Conservation (phyloP, 2,888 invertebrate genomes). For the Gortyna flavago region DNA sequence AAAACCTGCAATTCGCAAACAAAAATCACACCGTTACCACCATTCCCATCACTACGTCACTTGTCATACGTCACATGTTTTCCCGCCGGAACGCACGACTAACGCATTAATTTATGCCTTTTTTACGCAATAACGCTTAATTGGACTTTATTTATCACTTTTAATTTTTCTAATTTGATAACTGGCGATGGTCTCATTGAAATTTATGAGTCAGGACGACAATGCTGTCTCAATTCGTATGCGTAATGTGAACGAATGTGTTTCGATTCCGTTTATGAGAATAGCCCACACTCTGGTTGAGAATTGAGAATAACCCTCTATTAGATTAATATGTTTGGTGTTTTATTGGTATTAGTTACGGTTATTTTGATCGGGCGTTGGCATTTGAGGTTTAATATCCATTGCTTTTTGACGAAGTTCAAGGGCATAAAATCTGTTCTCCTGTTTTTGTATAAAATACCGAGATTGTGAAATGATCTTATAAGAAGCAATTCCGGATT, state of each 20-base stretch:
- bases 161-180: constrained; percentile 90
- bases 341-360: constrained; percentile 60
- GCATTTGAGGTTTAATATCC: background rate
- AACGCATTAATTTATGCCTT: constrained; percentile 88
- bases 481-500: background rate
- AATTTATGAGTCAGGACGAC: constrained; percentile 82
- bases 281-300: constrained; percentile 51
- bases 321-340: constrained; percentile 64
- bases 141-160: constrained; percentile 89
- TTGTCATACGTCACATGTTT: constrained; percentile 69
- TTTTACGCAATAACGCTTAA: constrained; percentile 90
- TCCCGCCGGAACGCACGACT: constrained; percentile 68
- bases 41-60: constrained; percentile 74
- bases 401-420: background rate
- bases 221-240: constrained; percentile 84
- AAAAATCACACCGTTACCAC: constrained; percentile 20
- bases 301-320: constrained; percentile 53
- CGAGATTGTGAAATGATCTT: background rate
- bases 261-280: constrained; percentile 77
- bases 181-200: constrained; percentile 82
- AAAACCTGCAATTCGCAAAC: constrained; percentile 23
- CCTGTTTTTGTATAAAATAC: background rate
- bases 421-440: background rate
- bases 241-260: constrained; percentile 85
- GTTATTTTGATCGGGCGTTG: constrained; percentile 40